Evolutionary conservation across 2,888 invertebrate genomes (phyloP).

Genomic region (Ichneumoninae sp.): DNA sequence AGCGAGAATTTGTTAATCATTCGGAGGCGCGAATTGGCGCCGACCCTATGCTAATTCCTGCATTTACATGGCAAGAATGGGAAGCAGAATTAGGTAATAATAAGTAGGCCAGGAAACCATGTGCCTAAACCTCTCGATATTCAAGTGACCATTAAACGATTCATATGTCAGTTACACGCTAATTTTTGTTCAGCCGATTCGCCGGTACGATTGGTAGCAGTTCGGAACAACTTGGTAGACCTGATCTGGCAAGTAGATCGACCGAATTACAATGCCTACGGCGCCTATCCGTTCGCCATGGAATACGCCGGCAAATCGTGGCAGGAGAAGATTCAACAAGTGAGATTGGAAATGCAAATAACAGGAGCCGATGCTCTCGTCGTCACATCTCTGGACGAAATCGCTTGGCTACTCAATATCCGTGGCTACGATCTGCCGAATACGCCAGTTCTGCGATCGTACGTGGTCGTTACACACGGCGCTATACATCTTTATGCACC

Average conservation of each 20-base stretch:
- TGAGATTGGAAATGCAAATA: constrained; percentile 87
- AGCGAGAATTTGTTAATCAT: constrained; percentile 80
- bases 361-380: constrained; percentile 91
- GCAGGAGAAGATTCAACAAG: constrained; percentile 90
- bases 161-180: neutral
- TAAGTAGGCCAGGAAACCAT: constrained; percentile 75
- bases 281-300: constrained; percentile 87
- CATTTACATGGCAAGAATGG: constrained; percentile 88
- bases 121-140: neutral
- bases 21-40: constrained; percentile 88
- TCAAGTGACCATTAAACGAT: neutral
- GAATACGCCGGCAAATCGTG: constrained; percentile 88
- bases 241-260: constrained; percentile 90
- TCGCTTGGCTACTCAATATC: constrained; percentile 95
- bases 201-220: constrained; percentile 86
- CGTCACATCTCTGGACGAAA: constrained; percentile 94
- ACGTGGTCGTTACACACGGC: constrained; percentile 88
- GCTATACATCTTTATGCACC: constrained; percentile 90
- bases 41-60: constrained; percentile 90
- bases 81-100: constrained; percentile 85
- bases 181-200: constrained; percentile 79
- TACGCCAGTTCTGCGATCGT: constrained; percentile 92
- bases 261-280: constrained; percentile 86
- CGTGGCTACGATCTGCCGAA: constrained; percentile 93
- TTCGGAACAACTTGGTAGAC: constrained; percentile 90